These are phyloP conservation scores for Polyodon spathula DNA, from an alignment of 2,113 vertebrate species.

Conservation along the genomic window DNA sequence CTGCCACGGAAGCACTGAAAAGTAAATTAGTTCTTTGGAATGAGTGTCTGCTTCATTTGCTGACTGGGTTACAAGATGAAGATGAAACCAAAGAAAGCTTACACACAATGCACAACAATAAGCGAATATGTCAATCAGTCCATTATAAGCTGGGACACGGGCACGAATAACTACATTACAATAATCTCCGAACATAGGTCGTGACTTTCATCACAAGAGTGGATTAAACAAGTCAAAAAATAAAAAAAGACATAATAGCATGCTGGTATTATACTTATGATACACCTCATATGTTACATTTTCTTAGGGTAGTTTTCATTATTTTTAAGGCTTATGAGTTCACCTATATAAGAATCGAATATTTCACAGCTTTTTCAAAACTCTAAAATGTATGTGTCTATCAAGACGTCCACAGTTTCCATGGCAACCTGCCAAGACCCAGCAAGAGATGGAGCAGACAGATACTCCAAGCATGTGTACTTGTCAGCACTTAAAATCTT, in stretches of 20 bases:
- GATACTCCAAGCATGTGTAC: conserved; percentile 26
- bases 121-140: neutral
- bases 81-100: neutral
- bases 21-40: neutral
- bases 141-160: neutral
- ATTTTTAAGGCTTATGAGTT: neutral
- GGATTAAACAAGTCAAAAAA: neutral
- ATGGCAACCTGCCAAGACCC: conserved; percentile 14
- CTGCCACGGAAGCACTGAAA: conserved; percentile 1
- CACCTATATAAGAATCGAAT: neutral
- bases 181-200: neutral
- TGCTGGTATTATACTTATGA: neutral
- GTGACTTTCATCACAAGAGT: neutral
- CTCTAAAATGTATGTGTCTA: conserved; percentile 2
- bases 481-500: conserved; percentile 13
- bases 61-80: neutral
- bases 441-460: conserved; percentile 15
- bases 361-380: conserved; percentile 8
- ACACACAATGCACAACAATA: neutral
- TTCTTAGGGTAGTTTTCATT: conserved; percentile 2
- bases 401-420: conserved; percentile 14
- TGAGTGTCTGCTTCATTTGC: neutral
- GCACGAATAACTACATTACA: neutral
- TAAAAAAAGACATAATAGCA: neutral
- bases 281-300: neutral